Evolutionary conservation across 2,797 vertebrate genomes (phyloP).

Genomic region (Orientallactaga sibirica): DNA sequence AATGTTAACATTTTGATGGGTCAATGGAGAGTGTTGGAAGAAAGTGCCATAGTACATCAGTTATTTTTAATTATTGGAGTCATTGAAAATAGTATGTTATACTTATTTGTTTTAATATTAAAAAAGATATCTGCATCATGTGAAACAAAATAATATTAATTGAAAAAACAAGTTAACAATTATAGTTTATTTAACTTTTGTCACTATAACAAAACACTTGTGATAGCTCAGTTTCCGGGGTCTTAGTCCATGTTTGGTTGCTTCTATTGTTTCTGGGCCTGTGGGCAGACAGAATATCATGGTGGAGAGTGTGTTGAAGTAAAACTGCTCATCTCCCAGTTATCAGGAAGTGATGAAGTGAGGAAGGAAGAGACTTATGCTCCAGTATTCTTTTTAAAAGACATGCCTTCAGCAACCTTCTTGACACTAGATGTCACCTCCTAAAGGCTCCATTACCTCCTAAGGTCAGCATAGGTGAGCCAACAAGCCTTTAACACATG

Average conservation of each 20-base stretch:
- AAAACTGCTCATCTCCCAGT: too few species aligned
- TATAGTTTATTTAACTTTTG: neutral
- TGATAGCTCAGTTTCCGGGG: neutral
- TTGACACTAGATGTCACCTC: too few species aligned
- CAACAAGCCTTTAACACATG: too few species aligned
- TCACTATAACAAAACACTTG: neutral
- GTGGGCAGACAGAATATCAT: too few species aligned
- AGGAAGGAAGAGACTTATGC: neutral
- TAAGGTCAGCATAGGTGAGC: too few species aligned
- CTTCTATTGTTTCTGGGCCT: neutral
- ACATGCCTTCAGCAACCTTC: too few species aligned
- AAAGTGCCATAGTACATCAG: neutral
- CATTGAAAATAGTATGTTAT: neutral
- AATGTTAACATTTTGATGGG: neutral
- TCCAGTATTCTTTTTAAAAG: neutral
- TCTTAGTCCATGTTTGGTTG: neutral
- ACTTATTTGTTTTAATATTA: neutral
- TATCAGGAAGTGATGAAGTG: neutral
- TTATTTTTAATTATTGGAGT: neutral
- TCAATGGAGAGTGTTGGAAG: neutral
- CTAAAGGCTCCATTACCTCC: too few species aligned
- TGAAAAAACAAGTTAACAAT: neutral
- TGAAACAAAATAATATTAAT: neutral
- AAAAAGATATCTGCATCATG: neutral
- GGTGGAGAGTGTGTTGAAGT: neutral